Conservation (phyloP, 2,113 vertebrate species). For the Conger conger region DNA sequence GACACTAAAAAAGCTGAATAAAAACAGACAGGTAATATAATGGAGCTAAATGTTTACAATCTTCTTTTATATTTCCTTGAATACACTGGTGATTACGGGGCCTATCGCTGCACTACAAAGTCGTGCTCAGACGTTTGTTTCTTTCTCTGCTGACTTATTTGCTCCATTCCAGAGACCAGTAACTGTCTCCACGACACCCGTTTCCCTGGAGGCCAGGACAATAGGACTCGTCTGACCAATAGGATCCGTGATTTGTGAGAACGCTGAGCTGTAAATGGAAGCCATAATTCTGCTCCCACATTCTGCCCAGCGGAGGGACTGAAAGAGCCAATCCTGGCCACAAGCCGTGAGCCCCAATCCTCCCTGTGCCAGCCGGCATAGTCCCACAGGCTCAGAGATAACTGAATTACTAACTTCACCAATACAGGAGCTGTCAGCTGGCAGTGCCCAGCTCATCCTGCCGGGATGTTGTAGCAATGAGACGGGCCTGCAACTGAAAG, state of each 20-base stretch:
- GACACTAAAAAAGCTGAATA: neutral
- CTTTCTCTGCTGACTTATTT: neutral
- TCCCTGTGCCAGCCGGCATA: too few relatives aligned
- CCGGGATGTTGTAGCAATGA: neutral
- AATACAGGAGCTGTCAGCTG: too few relatives aligned
- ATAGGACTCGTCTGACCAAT: neutral
- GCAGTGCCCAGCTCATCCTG: too few relatives aligned
- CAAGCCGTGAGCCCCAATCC: too few relatives aligned
- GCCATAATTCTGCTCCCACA: neutral
- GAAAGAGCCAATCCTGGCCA: too few relatives aligned
- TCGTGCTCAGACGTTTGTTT: neutral
- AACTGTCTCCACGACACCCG: neutral
- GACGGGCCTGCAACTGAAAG: neutral
- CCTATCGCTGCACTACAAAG: neutral
- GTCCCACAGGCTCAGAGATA: too few relatives aligned
- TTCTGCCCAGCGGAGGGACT: too few relatives aligned
- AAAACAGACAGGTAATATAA: too few relatives aligned
- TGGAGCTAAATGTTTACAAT: neutral
- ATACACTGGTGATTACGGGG: neutral
- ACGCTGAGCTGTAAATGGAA: neutral
- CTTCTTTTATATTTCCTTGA: neutral
- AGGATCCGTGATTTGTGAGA: neutral
- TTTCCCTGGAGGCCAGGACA: neutral
- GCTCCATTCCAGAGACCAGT: neutral
- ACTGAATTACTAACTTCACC: too few relatives aligned